Conservation (phyloP, 2,888 invertebrate species). For the Drosophila quinaria region DNA sequence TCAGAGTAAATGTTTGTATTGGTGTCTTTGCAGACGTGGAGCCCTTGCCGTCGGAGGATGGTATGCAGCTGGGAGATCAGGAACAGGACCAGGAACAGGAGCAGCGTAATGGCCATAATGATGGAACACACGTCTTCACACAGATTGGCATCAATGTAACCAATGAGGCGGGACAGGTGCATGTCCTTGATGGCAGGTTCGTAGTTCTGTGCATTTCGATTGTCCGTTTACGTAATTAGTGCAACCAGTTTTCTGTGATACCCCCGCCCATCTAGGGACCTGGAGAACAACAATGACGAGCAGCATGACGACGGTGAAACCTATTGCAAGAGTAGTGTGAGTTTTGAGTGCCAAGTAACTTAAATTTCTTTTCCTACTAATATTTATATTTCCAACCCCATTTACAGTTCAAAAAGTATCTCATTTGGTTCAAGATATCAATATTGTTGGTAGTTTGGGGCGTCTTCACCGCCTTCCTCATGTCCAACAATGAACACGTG, state of each 20-base stretch:
- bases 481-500: constrained; percentile 90
- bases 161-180: constrained; percentile 85
- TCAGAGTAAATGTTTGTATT: background rate
- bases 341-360: background rate
- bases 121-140: constrained; percentile 66
- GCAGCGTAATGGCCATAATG: constrained; percentile 66
- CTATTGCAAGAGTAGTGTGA: constrained; percentile 69
- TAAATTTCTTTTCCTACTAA: background rate
- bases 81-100: constrained; percentile 65
- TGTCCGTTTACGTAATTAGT: constrained; percentile 80
- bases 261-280: constrained; percentile 73
- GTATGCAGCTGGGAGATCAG: constrained; percentile 39
- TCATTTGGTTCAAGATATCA: constrained; percentile 86
- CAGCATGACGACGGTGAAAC: constrained; percentile 81
- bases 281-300: constrained; percentile 84
- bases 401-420: constrained; percentile 77
- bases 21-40: constrained; percentile 73
- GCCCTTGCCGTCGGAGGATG: constrained; percentile 74
- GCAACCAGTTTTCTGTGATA: constrained; percentile 80
- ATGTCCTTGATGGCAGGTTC: constrained; percentile 83
- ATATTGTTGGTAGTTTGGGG: constrained; percentile 89
- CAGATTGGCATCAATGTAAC: constrained; percentile 85
- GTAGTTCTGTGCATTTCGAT: constrained; percentile 67
- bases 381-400: background rate
- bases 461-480: constrained; percentile 89